phyloP scores from a whole-genome alignment of 2,888 invertebrate species.

The Bursaphelenchus okinawaensis region DNA sequence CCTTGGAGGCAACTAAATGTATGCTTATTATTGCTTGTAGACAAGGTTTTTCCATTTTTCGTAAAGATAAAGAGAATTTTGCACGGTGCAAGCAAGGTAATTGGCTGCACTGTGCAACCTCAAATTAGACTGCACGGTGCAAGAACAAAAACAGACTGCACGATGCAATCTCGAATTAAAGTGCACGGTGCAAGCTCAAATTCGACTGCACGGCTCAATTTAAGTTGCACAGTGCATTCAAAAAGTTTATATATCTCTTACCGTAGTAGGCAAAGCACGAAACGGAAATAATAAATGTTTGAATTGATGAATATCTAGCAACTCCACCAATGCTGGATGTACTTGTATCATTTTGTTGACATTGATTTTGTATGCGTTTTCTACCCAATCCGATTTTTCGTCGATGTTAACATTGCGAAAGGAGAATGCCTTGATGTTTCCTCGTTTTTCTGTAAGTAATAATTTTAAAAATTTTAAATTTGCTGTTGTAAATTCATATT shows the following conservation, averaged over 20 bases:
- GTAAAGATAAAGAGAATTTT: background rate
- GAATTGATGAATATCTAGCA: constrained; percentile 39
- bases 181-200: background rate
- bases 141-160: background rate
- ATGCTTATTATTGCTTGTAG: no score
- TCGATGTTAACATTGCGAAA: constrained; percentile 37
- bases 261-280: constrained; percentile 44
- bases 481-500: no score
- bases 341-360: constrained; percentile 41
- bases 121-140: no score
- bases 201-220: background rate
- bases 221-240: background rate
- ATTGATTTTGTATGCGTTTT: constrained; percentile 21
- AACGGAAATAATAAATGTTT: constrained; percentile 40
- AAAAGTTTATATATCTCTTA: constrained; percentile 12
- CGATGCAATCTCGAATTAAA: no score
- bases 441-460: background rate
- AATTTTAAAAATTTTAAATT: no score
- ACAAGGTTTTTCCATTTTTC: no score
- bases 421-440: constrained; percentile 30
- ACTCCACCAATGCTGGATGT: constrained; percentile 24
- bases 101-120: no score
- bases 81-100: no score
- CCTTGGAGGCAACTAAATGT: constrained; percentile 45
- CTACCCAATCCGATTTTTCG: constrained; percentile 34